These are phyloP conservation scores for Caenorhabditis latens DNA, from an alignment of 1,140 invertebrate genomes.

Conservation along the genomic window DNA sequence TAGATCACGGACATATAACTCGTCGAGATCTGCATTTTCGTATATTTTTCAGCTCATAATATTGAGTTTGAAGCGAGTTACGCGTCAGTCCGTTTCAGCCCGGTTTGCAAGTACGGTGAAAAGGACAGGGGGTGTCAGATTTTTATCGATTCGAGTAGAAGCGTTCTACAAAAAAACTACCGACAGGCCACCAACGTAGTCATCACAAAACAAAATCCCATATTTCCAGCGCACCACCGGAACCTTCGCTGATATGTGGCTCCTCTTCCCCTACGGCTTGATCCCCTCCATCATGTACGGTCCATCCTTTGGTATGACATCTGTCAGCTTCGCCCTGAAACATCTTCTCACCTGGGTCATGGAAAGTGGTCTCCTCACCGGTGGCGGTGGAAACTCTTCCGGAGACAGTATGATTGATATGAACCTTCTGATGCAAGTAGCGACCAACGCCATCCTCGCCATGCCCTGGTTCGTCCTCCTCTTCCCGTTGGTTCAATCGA, in stretches of 20 bases:
- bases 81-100: too few relatives aligned
- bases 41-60: too few relatives aligned
- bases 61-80: too few relatives aligned
- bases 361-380: slow-evolving; percentile 33
- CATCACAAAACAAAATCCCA: too few relatives aligned
- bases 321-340: slow-evolving; percentile 50
- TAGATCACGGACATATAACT: too few relatives aligned
- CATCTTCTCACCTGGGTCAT: slow-evolving; percentile 41
- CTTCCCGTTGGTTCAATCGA: slow-evolving; percentile 59
- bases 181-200: too few relatives aligned
- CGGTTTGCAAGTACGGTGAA: too few relatives aligned
- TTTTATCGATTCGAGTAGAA: too few relatives aligned
- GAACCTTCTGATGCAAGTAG: slow-evolving; percentile 55
- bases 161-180: too few relatives aligned
- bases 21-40: too few relatives aligned
- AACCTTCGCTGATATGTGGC: slow-evolving; percentile 61
- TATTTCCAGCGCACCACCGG: slow-evolving; percentile 45
- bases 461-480: slow-evolving; percentile 61
- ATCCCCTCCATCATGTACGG: slow-evolving; percentile 48
- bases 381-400: background rate
- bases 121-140: too few relatives aligned
- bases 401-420: slow-evolving; percentile 15
- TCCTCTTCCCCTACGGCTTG: slow-evolving; percentile 58
- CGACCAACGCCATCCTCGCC: slow-evolving; percentile 14
- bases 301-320: slow-evolving; percentile 57